Conservation (phyloP, 2,888 invertebrate species). For the Andrena marginata region DNA sequence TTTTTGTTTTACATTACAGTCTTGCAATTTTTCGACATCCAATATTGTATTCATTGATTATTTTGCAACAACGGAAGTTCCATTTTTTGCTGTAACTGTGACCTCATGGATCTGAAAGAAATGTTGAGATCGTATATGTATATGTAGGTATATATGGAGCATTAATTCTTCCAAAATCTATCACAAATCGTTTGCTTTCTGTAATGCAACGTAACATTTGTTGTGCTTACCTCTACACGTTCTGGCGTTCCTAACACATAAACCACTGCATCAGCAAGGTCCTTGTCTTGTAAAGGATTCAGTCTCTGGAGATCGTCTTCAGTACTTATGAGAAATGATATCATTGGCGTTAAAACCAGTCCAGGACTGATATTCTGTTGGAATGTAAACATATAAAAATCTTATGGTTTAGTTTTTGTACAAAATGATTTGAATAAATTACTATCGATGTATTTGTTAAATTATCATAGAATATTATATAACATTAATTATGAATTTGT, state of each 20-base stretch:
- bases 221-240: slow-evolving; percentile 25
- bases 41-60: too few species aligned
- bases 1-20: too few species aligned
- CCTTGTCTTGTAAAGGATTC: slow-evolving; percentile 62
- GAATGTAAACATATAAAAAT: slow-evolving; percentile 7
- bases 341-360: slow-evolving; percentile 78
- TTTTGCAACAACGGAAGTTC: too few species aligned
- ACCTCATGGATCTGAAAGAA: background rate
- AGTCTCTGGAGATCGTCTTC: background rate
- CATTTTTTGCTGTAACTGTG: background rate
- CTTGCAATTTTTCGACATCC: too few species aligned
- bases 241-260: slow-evolving; percentile 37
- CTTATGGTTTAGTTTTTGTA: background rate
- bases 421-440: too few species aligned
- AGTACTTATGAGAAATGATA: background rate
- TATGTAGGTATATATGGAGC: background rate
- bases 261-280: slow-evolving; percentile 53
- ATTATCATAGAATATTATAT: too few species aligned
- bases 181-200: background rate
- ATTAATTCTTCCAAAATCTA: background rate
- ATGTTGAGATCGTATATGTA: background rate
- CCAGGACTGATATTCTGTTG: slow-evolving; percentile 82
- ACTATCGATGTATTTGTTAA: too few species aligned
- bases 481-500: too few species aligned
- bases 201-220: background rate